These are phyloP conservation scores for Novumbra hubbsi DNA, from an alignment of 2,797 vertebrate genomes.

Conservation along the genomic window DNA sequence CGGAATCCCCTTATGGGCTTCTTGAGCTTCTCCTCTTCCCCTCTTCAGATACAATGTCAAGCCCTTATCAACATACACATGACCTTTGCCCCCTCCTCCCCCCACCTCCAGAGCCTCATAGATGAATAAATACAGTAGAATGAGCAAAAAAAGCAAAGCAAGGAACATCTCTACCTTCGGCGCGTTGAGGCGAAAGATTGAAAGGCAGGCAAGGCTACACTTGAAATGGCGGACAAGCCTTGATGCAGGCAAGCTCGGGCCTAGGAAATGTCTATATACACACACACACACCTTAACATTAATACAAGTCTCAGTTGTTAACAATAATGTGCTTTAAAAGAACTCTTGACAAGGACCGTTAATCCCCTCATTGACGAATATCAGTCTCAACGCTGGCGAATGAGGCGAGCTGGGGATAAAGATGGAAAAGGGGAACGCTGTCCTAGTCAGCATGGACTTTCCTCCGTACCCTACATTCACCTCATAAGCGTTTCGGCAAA, in stretches of 20 bases:
- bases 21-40: background rate
- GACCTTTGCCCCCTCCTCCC: background rate
- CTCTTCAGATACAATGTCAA: constrained; percentile 42
- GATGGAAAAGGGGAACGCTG: constrained; percentile 2
- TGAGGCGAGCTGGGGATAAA: constrained; percentile 20
- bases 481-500: constrained; percentile 55
- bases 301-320: constrained; percentile 53
- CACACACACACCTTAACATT: constrained; percentile 35
- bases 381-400: constrained; percentile 18
- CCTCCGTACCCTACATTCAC: background rate
- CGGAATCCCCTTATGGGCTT: constrained; percentile 37
- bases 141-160: background rate
- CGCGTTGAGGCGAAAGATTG: background rate
- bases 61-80: constrained; percentile 48
- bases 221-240: constrained; percentile 6
- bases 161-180: background rate
- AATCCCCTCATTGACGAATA: background rate
- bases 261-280: constrained; percentile 27
- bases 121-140: constrained; percentile 11
- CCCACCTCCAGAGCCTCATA: constrained; percentile 39
- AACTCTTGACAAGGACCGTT: constrained; percentile 40
- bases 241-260: constrained; percentile 53
- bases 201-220: background rate
- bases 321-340: constrained; percentile 66
- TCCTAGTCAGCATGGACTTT: constrained; percentile 6